These are phyloP conservation scores for Hylyphantes graminicola DNA, from an alignment of 1,140 invertebrate genomes.

Conservation along the genomic window DNA sequence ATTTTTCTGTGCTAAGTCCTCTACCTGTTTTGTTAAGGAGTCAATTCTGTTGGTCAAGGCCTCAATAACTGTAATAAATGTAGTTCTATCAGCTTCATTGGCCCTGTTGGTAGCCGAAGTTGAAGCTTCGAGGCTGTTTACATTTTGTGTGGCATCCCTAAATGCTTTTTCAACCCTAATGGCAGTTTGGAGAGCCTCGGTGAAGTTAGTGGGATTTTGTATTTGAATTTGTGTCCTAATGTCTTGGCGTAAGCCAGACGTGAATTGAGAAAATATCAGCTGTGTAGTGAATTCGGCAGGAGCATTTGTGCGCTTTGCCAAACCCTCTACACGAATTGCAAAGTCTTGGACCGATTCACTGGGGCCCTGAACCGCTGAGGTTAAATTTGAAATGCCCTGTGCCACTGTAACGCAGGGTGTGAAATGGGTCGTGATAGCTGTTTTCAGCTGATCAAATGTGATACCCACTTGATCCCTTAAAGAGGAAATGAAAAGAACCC, in stretches of 20 bases:
- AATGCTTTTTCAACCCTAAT: background rate
- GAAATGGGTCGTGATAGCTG: no score
- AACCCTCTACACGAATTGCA: background rate
- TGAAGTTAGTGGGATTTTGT: background rate
- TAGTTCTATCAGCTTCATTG: background rate
- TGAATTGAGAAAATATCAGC: background rate
- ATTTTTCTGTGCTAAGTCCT: background rate
- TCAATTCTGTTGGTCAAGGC: background rate
- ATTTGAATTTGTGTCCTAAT: background rate
- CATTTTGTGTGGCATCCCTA: background rate
- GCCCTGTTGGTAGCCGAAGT: background rate
- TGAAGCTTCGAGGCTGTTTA: background rate
- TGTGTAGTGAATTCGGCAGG: background rate
- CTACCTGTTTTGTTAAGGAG: background rate
- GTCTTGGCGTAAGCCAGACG: background rate
- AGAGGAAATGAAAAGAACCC: no score
- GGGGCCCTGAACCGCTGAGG: background rate
- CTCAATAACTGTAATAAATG: background rate
- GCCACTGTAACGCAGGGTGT: no score
- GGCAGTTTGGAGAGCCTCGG: background rate
- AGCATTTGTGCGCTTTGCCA: background rate
- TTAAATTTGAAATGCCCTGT: background rate
- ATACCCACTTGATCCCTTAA: no score
- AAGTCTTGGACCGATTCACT: background rate
- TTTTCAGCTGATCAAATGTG: no score